phyloP scores from a whole-genome alignment of 2,888 invertebrate genomes.

The Geophilus truncorum region DNA sequence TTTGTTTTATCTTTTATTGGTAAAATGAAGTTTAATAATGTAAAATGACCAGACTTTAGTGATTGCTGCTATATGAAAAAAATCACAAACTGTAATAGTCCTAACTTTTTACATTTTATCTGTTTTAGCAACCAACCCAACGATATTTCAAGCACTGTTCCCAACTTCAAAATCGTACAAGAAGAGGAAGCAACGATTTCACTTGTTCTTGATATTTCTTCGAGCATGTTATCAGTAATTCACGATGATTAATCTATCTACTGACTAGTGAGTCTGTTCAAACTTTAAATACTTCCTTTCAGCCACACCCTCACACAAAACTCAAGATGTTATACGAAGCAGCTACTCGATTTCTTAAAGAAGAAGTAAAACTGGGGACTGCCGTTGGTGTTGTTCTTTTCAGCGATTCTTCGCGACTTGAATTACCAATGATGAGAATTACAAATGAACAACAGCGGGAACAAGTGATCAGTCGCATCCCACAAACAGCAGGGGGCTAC shows the following conservation, averaged over 20 bases:
- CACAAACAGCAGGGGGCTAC: neutral
- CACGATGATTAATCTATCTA: too few species aligned
- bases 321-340: conserved; percentile 8
- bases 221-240: conserved; percentile 1
- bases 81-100: too few species aligned
- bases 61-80: too few species aligned
- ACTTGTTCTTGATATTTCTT: conserved; percentile 29
- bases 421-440: neutral
- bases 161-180: conserved; percentile 24
- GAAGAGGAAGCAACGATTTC: conserved; percentile 11
- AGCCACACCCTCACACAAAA: neutral
- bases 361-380: conserved; percentile 20
- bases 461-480: conserved; percentile 32
- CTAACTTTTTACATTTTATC: too few species aligned
- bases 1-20: too few species aligned
- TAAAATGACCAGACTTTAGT: too few species aligned
- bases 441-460: neutral
- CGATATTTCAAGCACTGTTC: neutral
- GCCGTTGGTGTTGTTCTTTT: conserved; percentile 17
- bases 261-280: neutral
- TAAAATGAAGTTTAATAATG: too few species aligned
- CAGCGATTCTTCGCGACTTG: neutral
- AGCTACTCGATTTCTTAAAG: neutral
- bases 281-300: neutral
- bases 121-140: conserved; percentile 30